These are phyloP conservation scores for Lissonota sp. DNA, from an alignment of 2,888 invertebrate species.

Conservation along the genomic window DNA sequence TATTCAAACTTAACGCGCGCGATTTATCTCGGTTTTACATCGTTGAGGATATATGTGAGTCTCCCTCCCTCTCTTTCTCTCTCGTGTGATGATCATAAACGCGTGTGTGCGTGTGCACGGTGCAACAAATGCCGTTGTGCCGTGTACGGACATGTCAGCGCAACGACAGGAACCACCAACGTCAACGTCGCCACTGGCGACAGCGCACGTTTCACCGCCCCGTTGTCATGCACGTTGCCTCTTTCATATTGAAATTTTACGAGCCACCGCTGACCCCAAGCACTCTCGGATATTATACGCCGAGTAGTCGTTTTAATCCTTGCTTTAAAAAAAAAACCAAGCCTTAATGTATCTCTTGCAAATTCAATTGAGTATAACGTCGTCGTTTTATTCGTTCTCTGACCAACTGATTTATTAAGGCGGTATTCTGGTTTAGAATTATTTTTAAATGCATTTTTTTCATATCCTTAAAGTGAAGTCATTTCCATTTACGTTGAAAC, in stretches of 20 bases:
- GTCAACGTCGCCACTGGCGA: slow-evolving; percentile 42
- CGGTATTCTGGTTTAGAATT: too few species aligned
- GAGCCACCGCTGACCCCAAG: slow-evolving; percentile 63
- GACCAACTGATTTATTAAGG: too few species aligned
- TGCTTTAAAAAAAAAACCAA: neutral
- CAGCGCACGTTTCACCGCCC: neutral
- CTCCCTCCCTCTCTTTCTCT: neutral
- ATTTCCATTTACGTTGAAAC: too few species aligned
- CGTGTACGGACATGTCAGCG: slow-evolving; percentile 5
- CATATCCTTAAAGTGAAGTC: too few species aligned
- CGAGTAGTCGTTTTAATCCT: neutral
- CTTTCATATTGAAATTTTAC: slow-evolving; percentile 79
- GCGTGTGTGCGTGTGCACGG: too few species aligned
- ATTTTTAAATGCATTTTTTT: too few species aligned
- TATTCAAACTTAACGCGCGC: slow-evolving; percentile 81
- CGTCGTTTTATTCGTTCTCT: too few species aligned
- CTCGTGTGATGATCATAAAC: too few species aligned
- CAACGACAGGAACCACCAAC: slow-evolving; percentile 22
- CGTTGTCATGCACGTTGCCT: slow-evolving; percentile 78
- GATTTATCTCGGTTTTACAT: slow-evolving; percentile 81
- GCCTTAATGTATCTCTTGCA: neutral
- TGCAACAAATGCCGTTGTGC: neutral
- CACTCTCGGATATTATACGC: neutral
- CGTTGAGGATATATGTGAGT: slow-evolving; percentile 76
- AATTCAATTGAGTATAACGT: too few species aligned